Evolutionary conservation across 2,113 vertebrate genomes (phyloP).

Genomic region (Baryphthengus martii): DNA sequence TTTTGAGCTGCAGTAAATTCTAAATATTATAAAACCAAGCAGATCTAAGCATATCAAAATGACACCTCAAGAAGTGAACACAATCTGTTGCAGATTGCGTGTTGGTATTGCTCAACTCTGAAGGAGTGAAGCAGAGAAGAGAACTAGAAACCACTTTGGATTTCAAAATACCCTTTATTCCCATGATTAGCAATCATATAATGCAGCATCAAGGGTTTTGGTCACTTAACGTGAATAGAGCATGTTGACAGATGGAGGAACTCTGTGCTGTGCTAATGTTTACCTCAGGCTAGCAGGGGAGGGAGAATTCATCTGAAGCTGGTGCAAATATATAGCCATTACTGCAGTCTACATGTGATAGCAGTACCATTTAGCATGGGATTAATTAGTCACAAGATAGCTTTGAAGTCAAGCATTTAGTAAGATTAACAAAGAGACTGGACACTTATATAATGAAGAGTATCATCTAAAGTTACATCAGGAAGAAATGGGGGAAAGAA

Average conservation of each 20-base stretch:
- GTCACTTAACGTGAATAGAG: neutral
- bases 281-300: neutral
- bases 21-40: neutral
- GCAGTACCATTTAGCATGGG: neutral
- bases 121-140: neutral
- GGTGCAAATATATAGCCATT: neutral
- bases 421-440: neutral
- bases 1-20: neutral
- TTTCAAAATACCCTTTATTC: slow-evolving; percentile 15
- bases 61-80: neutral
- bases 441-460: neutral
- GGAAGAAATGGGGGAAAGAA: neutral
- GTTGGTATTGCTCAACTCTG: neutral
- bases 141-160: neutral
- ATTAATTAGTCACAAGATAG: neutral
- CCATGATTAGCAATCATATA: neutral
- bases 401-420: neutral
- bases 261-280: neutral
- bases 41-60: neutral
- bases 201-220: neutral
- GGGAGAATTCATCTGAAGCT: neutral
- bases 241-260: neutral
- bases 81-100: neutral
- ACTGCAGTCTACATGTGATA: neutral
- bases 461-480: slow-evolving; percentile 6